A percentile compares a stretch with the other conserved stretches of the same genome.
Evolutionary conservation across 2,113 vertebrate species (phyloP).

Genomic region (Perognathus longimembris): DNA sequence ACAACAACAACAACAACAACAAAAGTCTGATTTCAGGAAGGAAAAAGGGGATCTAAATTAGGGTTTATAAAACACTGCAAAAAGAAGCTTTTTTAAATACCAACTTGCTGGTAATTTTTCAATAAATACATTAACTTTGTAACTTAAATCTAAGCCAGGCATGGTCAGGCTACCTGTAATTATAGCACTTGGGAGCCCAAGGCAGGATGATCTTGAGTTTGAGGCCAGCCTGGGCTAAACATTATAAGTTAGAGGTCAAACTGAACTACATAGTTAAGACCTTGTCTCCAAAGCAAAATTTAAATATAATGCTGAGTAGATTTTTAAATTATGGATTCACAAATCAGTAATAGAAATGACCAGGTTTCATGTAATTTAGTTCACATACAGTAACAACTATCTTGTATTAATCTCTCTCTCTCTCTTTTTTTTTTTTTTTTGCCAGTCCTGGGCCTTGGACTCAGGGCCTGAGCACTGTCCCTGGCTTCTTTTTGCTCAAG

Average conservation of each 20-base stretch:
- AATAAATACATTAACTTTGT: conserved; percentile 1
- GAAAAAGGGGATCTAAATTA: neutral
- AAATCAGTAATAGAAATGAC: conserved; percentile 40
- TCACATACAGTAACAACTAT: neutral
- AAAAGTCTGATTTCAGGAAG: conserved; percentile 11
- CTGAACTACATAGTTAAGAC: too few species aligned
- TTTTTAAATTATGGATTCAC: conserved; percentile 42
- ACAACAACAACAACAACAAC: neutral
- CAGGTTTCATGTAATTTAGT: conserved; percentile 9
- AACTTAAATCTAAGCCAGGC: neutral
- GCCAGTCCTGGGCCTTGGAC: too few species aligned
- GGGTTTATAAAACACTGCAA: neutral
- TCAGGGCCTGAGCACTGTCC: too few species aligned
- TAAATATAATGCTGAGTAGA: neutral
- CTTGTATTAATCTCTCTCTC: conserved; percentile 39
- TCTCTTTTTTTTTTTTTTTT: too few species aligned
- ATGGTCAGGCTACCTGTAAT: too few species aligned
- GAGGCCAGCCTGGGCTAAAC: too few species aligned
- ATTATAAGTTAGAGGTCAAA: too few species aligned
- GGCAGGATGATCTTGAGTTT: too few species aligned
- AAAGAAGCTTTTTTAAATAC: conserved; percentile 34
- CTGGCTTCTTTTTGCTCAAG: too few species aligned
- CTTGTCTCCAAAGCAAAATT: neutral
- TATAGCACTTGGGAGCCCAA: too few species aligned
- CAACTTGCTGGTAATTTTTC: neutral